These are phyloP conservation scores for Catocala fraxini DNA, from an alignment of 2,888 invertebrate species.

Conservation along the genomic window DNA sequence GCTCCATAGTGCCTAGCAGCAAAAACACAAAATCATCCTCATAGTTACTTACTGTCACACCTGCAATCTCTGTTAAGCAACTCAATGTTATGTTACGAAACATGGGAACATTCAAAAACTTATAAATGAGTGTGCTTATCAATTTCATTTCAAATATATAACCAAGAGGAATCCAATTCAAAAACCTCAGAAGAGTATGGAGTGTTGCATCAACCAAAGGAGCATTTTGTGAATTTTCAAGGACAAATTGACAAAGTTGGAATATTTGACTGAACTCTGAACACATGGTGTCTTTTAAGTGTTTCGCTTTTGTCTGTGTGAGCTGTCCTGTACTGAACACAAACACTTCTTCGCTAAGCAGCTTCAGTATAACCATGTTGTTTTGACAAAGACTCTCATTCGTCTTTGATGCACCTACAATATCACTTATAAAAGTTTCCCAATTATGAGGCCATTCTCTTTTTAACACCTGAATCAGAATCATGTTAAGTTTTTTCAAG, in stretches of 20 bases:
- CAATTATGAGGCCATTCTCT: conserved; percentile 99
- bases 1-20: conserved; percentile 97
- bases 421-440: conserved; percentile 99
- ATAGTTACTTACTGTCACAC: conserved; percentile 95
- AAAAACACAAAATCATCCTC: conserved; percentile 97
- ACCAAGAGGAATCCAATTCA: conserved; percentile 99
- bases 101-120: conserved; percentile 99
- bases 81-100: conserved; percentile 99
- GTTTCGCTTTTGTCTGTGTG: conserved; percentile 99
- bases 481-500: conserved; percentile 99
- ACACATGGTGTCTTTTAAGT: conserved; percentile 99
- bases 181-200: conserved; percentile 97
- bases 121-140: conserved; percentile 97
- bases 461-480: conserved; percentile 99
- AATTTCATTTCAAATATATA: conserved; percentile 99
- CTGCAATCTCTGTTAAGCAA: conserved; percentile 99
- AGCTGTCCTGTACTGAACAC: conserved; percentile 99
- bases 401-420: conserved; percentile 99
- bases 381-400: conserved; percentile 99
- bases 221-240: conserved; percentile 99
- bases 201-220: conserved; percentile 98
- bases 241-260: conserved; percentile 98
- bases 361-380: conserved; percentile 99
- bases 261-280: conserved; percentile 99
- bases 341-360: conserved; percentile 99